Conservation (phyloP, 1,140 invertebrate genomes). For the Dendroctonus valens region DNA sequence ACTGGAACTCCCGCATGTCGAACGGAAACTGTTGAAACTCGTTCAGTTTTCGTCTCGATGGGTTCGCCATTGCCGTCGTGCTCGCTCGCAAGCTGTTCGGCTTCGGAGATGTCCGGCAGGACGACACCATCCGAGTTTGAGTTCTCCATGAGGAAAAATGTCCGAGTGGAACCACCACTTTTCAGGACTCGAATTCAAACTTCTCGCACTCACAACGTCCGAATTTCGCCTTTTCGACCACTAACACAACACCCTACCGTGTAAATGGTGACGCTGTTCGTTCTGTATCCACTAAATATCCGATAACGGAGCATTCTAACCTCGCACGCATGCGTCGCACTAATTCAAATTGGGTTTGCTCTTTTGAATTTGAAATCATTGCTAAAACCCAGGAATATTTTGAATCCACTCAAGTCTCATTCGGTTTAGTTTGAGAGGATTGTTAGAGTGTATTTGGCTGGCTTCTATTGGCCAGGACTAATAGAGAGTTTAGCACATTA, state of each 20-base stretch:
- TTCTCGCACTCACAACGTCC: background rate
- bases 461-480: too few species aligned
- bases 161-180: slow-evolving; percentile 15
- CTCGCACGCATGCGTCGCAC: slow-evolving; percentile 36
- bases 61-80: slow-evolving; percentile 53
- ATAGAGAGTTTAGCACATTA: too few species aligned
- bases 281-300: slow-evolving; percentile 25
- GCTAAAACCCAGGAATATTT: too few species aligned
- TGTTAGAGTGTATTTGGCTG: too few species aligned
- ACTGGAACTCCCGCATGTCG: slow-evolving; percentile 66
- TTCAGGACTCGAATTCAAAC: slow-evolving; percentile 9
- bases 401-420: too few species aligned
- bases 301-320: slow-evolving; percentile 20
- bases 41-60: slow-evolving; percentile 50
- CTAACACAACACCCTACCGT: slow-evolving; percentile 6
- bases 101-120: slow-evolving; percentile 67
- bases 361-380: too few species aligned
- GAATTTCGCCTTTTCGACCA: slow-evolving; percentile 29
- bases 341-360: slow-evolving; percentile 31
- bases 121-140: slow-evolving; percentile 65
- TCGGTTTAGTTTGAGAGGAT: too few species aligned
- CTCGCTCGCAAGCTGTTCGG: slow-evolving; percentile 60
- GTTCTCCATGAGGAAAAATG: slow-evolving; percentile 51
- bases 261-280: slow-evolving; percentile 10
- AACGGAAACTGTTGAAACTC: slow-evolving; percentile 51